Evolutionary conservation across 2,797 vertebrate genomes (phyloP).

Genomic region (Danio choprae): DNA sequence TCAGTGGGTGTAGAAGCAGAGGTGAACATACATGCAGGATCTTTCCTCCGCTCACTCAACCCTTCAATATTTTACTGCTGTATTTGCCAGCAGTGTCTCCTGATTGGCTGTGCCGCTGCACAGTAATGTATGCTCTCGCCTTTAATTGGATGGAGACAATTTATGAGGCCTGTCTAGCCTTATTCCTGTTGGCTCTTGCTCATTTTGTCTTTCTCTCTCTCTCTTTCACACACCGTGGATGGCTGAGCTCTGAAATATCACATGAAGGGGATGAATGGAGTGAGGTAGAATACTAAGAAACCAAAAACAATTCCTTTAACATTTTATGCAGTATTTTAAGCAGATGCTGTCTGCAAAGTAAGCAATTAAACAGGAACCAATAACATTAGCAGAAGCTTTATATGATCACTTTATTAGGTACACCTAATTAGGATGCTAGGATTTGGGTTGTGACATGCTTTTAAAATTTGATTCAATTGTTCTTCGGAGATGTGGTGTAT

Average conservation of each 20-base stretch:
- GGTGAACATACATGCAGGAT: conserved; percentile 74
- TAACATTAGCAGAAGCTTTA: neutral
- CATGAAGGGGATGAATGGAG: conserved; percentile 57
- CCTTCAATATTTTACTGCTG: conserved; percentile 71
- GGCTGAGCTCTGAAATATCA: conserved; percentile 81
- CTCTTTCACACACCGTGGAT: conserved; percentile 64
- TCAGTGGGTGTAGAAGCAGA: conserved; percentile 68
- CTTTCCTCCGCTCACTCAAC: conserved; percentile 65
- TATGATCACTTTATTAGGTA: no score
- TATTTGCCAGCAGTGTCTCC: conserved; percentile 70
- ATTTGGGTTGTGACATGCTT: no score
- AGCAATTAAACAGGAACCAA: neutral
- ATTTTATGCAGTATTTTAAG: no score
- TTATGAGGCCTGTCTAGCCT: conserved; percentile 66
- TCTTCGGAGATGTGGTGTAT: no score
- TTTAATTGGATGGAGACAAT: conserved; percentile 81
- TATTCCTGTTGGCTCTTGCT: neutral
- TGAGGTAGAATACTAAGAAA: conserved; percentile 56
- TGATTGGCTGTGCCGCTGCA: conserved; percentile 78
- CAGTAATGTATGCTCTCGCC: conserved; percentile 79
- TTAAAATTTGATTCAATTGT: no score
- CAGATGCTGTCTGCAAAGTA: neutral
- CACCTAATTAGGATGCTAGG: no score
- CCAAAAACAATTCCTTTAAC: no score
- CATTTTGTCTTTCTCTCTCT: neutral